phyloP scores from a whole-genome alignment of 2,797 vertebrate genomes.

The Spinus pinus region DNA sequence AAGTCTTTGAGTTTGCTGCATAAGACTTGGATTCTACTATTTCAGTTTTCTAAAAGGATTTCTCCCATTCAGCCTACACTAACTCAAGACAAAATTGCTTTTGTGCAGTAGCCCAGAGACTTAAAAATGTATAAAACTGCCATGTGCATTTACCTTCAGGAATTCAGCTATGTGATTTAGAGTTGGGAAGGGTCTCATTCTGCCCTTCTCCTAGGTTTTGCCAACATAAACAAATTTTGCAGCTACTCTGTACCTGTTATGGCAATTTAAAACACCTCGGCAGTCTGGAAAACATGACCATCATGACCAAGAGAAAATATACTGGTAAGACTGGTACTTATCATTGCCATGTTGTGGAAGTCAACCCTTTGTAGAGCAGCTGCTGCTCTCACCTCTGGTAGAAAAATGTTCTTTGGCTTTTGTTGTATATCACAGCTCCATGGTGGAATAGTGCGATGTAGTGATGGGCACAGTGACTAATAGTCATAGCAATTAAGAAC shows the following conservation, averaged over 20 bases:
- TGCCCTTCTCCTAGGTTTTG: background rate
- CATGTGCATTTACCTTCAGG: background rate
- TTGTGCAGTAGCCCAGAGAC: background rate
- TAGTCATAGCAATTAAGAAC: background rate
- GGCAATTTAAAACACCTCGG: background rate
- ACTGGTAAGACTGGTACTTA: background rate
- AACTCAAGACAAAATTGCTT: background rate
- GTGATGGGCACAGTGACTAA: background rate
- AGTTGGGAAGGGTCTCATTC: background rate
- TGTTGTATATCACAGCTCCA: background rate
- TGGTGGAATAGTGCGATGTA: background rate
- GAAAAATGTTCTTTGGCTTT: background rate
- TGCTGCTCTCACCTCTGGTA: background rate
- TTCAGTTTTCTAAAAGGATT: background rate
- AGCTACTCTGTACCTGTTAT: background rate
- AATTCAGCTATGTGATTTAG: background rate
- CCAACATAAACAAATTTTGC: background rate
- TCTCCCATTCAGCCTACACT: background rate
- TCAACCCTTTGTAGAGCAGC: background rate
- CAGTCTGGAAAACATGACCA: background rate
- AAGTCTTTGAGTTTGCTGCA: background rate
- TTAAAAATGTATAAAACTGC: background rate
- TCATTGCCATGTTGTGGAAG: background rate
- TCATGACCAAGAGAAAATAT: background rate
- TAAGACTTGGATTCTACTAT: background rate